Conservation (phyloP, 2,113 vertebrate species). For the Dryoscopus gambensis region DNA sequence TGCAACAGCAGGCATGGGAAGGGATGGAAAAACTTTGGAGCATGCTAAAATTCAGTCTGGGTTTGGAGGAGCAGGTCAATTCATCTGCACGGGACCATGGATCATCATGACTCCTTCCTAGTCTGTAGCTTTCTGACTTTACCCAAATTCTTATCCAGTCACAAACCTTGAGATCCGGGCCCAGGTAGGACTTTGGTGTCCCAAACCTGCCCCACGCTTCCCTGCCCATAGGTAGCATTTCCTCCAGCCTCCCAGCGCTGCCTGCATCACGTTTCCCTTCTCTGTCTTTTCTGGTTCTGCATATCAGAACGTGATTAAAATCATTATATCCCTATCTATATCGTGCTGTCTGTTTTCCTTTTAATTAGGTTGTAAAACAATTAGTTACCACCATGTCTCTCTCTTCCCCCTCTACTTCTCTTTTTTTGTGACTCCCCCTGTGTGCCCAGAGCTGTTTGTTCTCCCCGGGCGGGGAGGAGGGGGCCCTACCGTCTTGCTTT, state of each 20-base stretch:
- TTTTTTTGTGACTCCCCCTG: conserved; percentile 40
- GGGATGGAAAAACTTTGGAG: not conserved
- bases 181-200: not conserved
- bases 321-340: conserved; percentile 69
- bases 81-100: not conserved
- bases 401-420: not conserved
- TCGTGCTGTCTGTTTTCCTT: conserved; percentile 71
- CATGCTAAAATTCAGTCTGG: rapidly evolving
- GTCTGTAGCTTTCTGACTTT: not conserved
- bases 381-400: conserved; percentile 73
- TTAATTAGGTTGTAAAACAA: conserved; percentile 83
- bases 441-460: conserved; percentile 69
- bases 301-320: conserved; percentile 57
- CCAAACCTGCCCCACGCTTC: rapidly evolving
- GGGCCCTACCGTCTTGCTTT: conserved; percentile 59
- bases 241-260: rapidly evolving
- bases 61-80: not conserved
- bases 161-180: not conserved
- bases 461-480: conserved; percentile 47
- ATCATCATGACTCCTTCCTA: not conserved
- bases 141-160: not conserved
- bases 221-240: not conserved
- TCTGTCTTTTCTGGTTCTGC: not conserved
- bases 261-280: not conserved
- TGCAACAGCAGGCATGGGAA: not conserved